phyloP scores from a whole-genome alignment of 2,113 vertebrate species.

The human region GRCh38 chr1:190373501-190374000 shows the following conservation, averaged over 20 bases:
- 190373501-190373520: no score
- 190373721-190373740: no score
- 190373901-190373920: no score
- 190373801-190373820: no score
- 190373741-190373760: no score
- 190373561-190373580: neutral
- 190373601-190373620: neutral
- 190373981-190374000: neutral
- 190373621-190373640: no score
- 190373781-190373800: no score
- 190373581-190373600: neutral
- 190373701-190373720: neutral
- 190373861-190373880: no score
- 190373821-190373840: no score
- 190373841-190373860: no score
- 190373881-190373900: no score
- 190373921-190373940: accelerated
- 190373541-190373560: neutral
- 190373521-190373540: neutral
- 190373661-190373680: neutral
- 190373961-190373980: accelerated
- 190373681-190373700: accelerated
- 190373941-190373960: accelerated
- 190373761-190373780: no score
- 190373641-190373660: neutral